phyloP scores from a whole-genome alignment of 2,888 invertebrate species.

The Trichopria drosophilae region DNA sequence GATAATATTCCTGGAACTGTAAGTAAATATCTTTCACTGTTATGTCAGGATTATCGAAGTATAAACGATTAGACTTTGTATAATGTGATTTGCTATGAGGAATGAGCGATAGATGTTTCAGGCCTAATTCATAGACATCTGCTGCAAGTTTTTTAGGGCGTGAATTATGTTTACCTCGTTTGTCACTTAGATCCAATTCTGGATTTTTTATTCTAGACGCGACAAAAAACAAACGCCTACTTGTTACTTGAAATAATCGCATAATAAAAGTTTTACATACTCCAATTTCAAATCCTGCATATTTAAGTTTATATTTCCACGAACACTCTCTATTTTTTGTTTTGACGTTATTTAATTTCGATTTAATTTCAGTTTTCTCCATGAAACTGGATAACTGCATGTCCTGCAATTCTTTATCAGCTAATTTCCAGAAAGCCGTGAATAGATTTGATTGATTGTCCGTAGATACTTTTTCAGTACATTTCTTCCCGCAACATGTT shows the following conservation, averaged over 20 bases:
- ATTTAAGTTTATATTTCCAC: neutral
- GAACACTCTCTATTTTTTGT: neutral
- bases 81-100: neutral
- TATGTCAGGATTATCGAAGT: constrained; percentile 1
- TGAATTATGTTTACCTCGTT: neutral
- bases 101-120: constrained; percentile 1
- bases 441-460: neutral
- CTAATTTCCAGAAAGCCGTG: neutral
- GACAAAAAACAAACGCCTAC: neutral
- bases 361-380: neutral
- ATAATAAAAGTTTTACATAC: constrained; percentile 2
- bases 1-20: constrained; percentile 3
- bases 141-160: neutral
- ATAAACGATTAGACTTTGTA: neutral
- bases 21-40: constrained; percentile 1
- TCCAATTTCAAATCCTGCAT: neutral
- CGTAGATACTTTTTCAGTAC: neutral
- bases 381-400: neutral
- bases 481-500: neutral
- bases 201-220: neutral
- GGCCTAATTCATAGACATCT: neutral
- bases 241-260: neutral
- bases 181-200: neutral
- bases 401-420: constrained; percentile 1
- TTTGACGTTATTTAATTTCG: neutral